Base-by-base conservation (phyloP, 1,140 invertebrate genomes). In the Polypedilum vanderplanki region DNA sequence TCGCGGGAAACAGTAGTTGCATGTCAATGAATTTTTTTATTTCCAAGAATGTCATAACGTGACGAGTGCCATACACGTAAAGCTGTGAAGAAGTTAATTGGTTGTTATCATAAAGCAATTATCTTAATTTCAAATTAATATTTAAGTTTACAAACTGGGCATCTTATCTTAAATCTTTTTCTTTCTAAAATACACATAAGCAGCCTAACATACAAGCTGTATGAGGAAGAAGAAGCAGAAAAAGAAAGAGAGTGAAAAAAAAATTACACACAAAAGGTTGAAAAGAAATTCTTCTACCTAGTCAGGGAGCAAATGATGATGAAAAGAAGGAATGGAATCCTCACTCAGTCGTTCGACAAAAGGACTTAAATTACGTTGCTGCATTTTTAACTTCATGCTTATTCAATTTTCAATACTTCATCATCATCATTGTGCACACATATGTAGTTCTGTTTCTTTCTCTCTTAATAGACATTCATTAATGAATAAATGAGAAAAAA, bases 51-150 rank as follows among this genome's bases (percentile, higher is more conserved):
- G 24, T 33, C 24, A 15, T n/a, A 70, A 70, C 18, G 65, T 67
- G 64, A 67, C 64, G n/a, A 67, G n/a, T 67, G 64, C 24, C 24
- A 33, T 70, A 18, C 65, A n/a, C 18, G 20, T 20, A 33, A 70
- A 20, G 65, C 46, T 70, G 65, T 70, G 17, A 22, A 70, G 65
- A 70, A 70, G 65, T 70, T 70, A 70, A 70, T 70, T 70, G 65
- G 65, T 70, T 70, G n/a, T 70, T 70, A 70, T 70, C 65, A 70
- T 70, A 22, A 17, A 18, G 65, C 18, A 70, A 70, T 70, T 20
- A 70, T 70, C 65, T 70, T 70, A 70, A 70, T 70, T 70, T 70
- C 65, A 70, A 20, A 70, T 70, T 20, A 70, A 70, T 70, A 70
- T 22, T 70, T 70, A 20, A 57, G 46, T 57, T 57, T 57, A 57